phyloP scores from a whole-genome alignment of 1,140 invertebrate genomes.

The Neomicropteryx cornuta region DNA sequence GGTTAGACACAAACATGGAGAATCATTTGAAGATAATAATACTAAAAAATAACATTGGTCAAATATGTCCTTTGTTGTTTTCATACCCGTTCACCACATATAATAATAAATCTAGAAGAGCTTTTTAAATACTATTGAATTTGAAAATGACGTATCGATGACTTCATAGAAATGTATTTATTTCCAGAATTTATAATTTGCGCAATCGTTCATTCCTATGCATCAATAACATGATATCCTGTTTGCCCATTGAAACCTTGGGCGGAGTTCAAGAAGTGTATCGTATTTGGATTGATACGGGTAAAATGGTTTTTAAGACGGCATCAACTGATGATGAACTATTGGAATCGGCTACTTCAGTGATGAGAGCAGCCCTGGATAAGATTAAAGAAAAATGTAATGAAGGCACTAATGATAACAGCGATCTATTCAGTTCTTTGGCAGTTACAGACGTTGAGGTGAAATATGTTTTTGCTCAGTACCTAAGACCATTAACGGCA shows the following conservation, averaged over 20 bases:
- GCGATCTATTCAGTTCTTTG: constrained; percentile 30
- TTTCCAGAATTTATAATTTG: constrained; percentile 34
- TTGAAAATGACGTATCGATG: background rate
- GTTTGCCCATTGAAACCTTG: constrained; percentile 43
- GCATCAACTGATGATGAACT: constrained; percentile 34
- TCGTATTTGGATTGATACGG: constrained; percentile 45
- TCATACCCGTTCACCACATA: too few relatives aligned
- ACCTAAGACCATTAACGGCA: too few relatives aligned
- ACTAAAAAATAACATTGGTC: too few relatives aligned
- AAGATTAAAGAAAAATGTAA: constrained; percentile 30
- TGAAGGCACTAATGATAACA: constrained; percentile 19
- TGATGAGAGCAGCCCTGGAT: constrained; percentile 50
- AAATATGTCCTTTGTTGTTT: too few relatives aligned
- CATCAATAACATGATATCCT: constrained; percentile 53
- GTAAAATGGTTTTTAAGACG: constrained; percentile 43
- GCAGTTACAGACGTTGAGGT: constrained; percentile 36
- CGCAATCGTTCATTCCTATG: constrained; percentile 51
- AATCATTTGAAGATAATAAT: too few relatives aligned
- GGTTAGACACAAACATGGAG: too few relatives aligned
- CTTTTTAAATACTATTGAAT: too few relatives aligned
- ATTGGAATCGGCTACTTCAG: constrained; percentile 52
- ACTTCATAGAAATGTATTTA: constrained; percentile 3
- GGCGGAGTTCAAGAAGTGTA: constrained; percentile 43
- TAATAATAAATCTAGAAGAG: too few relatives aligned
- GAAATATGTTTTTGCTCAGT: background rate